phyloP scores from a whole-genome alignment of 2,888 invertebrate genomes.

The Pheosia gnoma region DNA sequence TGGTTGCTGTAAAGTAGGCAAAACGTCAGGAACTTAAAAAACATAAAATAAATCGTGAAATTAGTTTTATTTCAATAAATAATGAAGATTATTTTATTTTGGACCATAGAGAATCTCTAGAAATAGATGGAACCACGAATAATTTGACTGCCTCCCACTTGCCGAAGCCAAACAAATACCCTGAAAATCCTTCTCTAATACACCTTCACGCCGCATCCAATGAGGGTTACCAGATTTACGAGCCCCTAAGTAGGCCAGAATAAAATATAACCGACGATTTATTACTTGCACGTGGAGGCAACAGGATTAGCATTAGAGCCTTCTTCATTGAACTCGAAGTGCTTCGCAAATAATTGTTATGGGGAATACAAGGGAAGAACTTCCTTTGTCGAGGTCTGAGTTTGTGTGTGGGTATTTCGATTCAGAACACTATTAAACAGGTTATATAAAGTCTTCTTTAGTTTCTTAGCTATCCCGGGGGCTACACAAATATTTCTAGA shows the following conservation, averaged over 20 bases:
- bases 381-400: not conserved
- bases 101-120: too few relatives aligned
- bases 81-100: too few relatives aligned
- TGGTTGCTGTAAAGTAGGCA: too few relatives aligned
- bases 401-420: not conserved
- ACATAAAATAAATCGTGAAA: too few relatives aligned
- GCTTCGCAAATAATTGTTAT: slow-evolving; percentile 25
- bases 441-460: too few relatives aligned
- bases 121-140: too few relatives aligned
- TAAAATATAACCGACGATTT: slow-evolving; percentile 50
- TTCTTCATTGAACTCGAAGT: slow-evolving; percentile 14
- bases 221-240: slow-evolving; percentile 50
- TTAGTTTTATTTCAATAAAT: too few relatives aligned
- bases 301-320: slow-evolving; percentile 44
- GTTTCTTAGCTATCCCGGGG: too few relatives aligned
- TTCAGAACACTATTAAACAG: too few relatives aligned
- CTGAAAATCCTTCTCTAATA: slow-evolving; percentile 7
- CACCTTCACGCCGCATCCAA: slow-evolving; percentile 35
- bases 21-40: too few relatives aligned
- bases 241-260: slow-evolving; percentile 38
- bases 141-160: slow-evolving; percentile 14
- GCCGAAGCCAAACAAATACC: slow-evolving; percentile 33
- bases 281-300: slow-evolving; percentile 33
- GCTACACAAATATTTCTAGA: too few relatives aligned
- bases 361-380: slow-evolving; percentile 10